Conservation (phyloP, 2,888 invertebrate species). For the Marronus borbonicus region DNA sequence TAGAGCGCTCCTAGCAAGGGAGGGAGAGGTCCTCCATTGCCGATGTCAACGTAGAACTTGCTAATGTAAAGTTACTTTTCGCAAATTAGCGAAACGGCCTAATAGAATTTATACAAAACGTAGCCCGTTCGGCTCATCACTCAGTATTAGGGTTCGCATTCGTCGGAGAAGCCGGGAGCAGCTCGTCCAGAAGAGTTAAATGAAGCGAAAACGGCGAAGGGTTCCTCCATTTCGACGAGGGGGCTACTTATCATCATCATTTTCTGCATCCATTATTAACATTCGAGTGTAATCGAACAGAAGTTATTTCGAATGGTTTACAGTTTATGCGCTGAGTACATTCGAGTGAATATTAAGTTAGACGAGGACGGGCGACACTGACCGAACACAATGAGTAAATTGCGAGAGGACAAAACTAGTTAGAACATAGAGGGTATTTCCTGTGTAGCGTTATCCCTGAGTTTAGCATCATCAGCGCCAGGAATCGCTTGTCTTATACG, state of each 20-base stretch:
- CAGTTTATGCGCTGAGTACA: background rate
- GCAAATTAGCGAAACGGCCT: slow-evolving; percentile 40
- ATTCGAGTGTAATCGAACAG: slow-evolving; percentile 21
- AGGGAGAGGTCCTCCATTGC: too few species aligned
- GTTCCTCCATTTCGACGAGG: slow-evolving; percentile 19
- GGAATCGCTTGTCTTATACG: too few species aligned
- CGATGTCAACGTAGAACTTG: slow-evolving; percentile 12
- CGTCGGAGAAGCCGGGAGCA: background rate
- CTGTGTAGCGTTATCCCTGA: too few species aligned
- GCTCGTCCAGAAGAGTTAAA: slow-evolving; percentile 27
- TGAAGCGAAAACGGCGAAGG: slow-evolving; percentile 31
- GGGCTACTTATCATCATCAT: background rate
- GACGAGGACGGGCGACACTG: too few species aligned
- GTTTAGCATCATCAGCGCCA: too few species aligned
- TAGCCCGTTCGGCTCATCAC: slow-evolving; percentile 20
- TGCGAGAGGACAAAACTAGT: too few species aligned
- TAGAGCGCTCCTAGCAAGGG: background rate
- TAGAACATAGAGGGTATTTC: too few species aligned
- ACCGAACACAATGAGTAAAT: too few species aligned
- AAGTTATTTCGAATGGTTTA: slow-evolving; percentile 27
- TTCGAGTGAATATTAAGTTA: slow-evolving; percentile 14
- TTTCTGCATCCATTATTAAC: slow-evolving; percentile 28
- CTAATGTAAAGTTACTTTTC: slow-evolving; percentile 28
- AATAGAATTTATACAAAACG: slow-evolving; percentile 35
- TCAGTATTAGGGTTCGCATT: slow-evolving; percentile 19